These are phyloP conservation scores for Syrmaticus mikado DNA, from an alignment of 2,113 vertebrate species.

Conservation along the genomic window DNA sequence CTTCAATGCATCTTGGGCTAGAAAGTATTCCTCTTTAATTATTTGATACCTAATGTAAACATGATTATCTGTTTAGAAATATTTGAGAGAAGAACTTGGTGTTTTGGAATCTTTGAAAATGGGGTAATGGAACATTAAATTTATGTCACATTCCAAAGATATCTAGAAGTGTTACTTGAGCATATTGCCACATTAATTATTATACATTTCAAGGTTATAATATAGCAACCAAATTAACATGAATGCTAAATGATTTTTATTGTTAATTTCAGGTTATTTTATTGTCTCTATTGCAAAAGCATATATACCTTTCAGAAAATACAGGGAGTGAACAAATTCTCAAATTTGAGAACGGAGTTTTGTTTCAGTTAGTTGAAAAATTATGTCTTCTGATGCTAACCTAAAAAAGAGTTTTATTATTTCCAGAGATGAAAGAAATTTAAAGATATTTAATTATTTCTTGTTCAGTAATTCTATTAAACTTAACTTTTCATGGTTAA, in stretches of 20 bases:
- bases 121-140: neutral
- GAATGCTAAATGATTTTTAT: neutral
- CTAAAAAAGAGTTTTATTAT: neutral
- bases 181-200: neutral
- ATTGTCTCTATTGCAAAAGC: neutral
- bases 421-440: neutral
- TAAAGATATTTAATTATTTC: neutral
- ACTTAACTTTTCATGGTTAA: neutral
- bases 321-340: neutral
- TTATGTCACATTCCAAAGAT: neutral
- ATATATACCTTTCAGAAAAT: neutral
- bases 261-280: neutral
- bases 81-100: neutral
- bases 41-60: neutral
- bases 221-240: neutral
- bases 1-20: neutral
- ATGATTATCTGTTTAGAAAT: neutral
- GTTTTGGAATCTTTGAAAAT: neutral
- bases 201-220: neutral
- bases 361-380: neutral
- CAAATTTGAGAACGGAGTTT: neutral
- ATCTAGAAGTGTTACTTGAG: neutral
- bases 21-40: neutral
- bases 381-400: neutral
- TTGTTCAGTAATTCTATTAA: neutral